Base-by-base conservation (phyloP, 2,113 vertebrate species). In the Brevimyrus niger region DNA sequence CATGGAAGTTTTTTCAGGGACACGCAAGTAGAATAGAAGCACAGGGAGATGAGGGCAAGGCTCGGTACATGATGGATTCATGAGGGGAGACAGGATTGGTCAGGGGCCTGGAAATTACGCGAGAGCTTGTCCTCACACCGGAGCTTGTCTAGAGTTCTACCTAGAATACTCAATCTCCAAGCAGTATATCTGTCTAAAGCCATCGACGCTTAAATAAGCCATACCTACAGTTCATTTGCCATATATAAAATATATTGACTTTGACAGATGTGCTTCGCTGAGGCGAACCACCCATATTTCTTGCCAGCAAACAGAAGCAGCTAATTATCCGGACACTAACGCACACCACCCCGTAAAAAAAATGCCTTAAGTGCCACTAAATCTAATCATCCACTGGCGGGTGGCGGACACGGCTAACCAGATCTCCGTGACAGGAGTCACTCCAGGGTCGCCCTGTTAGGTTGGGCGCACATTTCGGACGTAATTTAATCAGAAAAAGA, bases 11-110 rank as follows among this genome's bases (percentile, higher is more conserved):
- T 11, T 11, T 90, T 95, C 0, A 97, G 98, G 91, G 97, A 98
- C 96, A 97, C 96, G 95, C 95, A 96, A 96, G 96, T 96, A 91
- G 96, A 96, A 94, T 97, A 96, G 94, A 97, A 97, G 94, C 96
- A 97, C 95, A 96, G 95, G 94, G 96, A 96, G 96, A 97, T 95
- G 91, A 97, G 95, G 93, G 97, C 96, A 95, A 96, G 96, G 96
- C 61, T 65, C 3, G 3, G 58, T 11, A 10, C 58, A 65, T 9
- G 23, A n/a, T 27, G 27, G 58, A 65, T 65, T 10, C n/a, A 65
- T 27, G 58, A 65, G 58, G 58, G 8, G 58, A 69, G 27, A 27
- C n/a, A 31, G 61, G 61, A 69, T 11, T 69, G 92, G 96, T 96
- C 94, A 97, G 93, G 96, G 15, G 73, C 73, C 73, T 80, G 35